Evolutionary conservation across 2,113 vertebrate species (phyloP).

Genomic region (Sylvia atricapilla): DNA sequence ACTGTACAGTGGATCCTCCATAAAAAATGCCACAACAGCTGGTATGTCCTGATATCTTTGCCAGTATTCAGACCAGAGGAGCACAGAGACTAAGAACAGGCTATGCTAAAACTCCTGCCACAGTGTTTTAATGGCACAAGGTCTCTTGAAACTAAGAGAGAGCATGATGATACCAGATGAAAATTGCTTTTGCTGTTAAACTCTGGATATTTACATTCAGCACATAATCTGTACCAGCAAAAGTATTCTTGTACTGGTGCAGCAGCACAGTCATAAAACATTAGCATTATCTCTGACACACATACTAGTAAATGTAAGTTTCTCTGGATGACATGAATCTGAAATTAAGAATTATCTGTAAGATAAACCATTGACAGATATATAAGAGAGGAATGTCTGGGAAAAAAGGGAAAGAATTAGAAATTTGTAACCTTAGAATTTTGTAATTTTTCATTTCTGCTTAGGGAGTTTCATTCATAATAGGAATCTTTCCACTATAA

Average conservation of each 20-base stretch:
- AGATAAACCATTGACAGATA: neutral
- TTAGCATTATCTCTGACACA: neutral
- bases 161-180: neutral
- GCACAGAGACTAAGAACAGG: neutral
- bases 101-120: neutral
- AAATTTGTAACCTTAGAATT: neutral
- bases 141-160: neutral
- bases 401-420: neutral
- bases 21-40: neutral
- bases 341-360: neutral
- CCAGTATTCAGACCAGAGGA: neutral
- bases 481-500: neutral
- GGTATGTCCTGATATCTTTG: neutral
- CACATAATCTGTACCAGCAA: neutral
- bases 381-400: fast-evolving
- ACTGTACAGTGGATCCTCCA: neutral
- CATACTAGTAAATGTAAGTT: neutral
- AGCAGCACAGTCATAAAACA: neutral
- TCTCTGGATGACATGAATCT: neutral
- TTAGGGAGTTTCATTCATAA: neutral
- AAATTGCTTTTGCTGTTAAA: neutral
- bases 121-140: neutral
- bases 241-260: neutral
- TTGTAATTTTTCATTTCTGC: neutral
- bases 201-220: neutral